Evolutionary conservation across 2,888 invertebrate species (phyloP), one percentile per base, ranked within the genome.

Genomic region (Norana najaformis): DNA sequence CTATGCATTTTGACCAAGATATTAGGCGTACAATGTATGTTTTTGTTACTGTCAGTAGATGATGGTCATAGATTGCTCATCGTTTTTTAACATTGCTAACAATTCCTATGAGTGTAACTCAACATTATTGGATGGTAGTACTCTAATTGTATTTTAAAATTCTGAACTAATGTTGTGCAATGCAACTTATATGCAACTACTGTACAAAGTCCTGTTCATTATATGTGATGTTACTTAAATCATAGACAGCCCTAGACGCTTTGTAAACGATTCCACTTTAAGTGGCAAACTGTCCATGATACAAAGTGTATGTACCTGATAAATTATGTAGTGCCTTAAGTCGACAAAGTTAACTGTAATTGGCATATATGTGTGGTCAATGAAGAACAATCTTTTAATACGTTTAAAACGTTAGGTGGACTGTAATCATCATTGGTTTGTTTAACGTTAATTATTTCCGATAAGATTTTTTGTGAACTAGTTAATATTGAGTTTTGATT

Each of bases 141-240:
- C 30, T 69, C 69, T n/a, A 69, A 69, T 8, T 69, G 69, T 69
- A 69, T 69, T 69, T 69, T 69, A 69, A n/a, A n/a, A 69, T 69
- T 69, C 69, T 69, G n/a, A n/a, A 69, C 69, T n/a, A 16, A 69
- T 69, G 8, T 69, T n/a, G 0, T 69, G 13, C 69, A 69, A 69
- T 47, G 47, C 47, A 47, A 47, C 23, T 69, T 69, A n/a, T n/a
- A n/a, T 69, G 69, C n/a, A n/a, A n/a, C n/a, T n/a, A 69, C 69
- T 69, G n/a, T 69, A 69, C n/a, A 69, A 69, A 69, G 69, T 69
- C 69, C 69, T n/a, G 69, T n/a, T 69, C 69, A 69, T 69, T 69
- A 69, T 30, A 69, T 69, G 69, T 69, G 69, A 69, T 69, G 69
- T 69, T 69, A 69, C 69, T 69, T 69, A 69, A 69, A 69, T 30